Evolutionary conservation across 2,113 vertebrate species (phyloP), one percentile per base, ranked within the genome.

Genomic region (Serilophus lunatus): DNA sequence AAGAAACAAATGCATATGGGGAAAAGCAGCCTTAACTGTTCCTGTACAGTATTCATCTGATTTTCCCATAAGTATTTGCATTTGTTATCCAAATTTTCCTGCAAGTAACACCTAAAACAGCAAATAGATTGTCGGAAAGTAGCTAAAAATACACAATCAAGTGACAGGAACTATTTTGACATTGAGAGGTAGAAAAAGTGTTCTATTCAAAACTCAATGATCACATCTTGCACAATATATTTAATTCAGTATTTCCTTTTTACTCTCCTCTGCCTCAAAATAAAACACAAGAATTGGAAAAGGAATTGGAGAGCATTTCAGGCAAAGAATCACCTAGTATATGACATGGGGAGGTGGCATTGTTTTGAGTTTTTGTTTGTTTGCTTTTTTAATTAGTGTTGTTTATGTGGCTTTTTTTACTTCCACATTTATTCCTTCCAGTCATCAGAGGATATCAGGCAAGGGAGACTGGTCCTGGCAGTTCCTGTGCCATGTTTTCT

Each of bases 341-440:
- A 54, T 36, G 8, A 25, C 3, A 13, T 12, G 9, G 6, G 3
- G 3, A 5, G 8, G 1, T 7, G 5, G 2, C 16, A 49, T 28
- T 16, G 7, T 11, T 70, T 42, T 13, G 4, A 16, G 23, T 17
- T 23, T 53, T 60, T 51, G 20, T 6, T 13, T 47, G 13, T 3
- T 63, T 28, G 13, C 23, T 3, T 12, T 23, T 26, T 57, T 26
- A 44, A 4, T 25, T 6, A 12, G 24, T 38, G 18, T 35, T 61
- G 5, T 3, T 49, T 1, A 72, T 15, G 6, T 65, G 9, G 7
- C 60, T 9, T 44, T 59, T 57, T 79, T 38, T 38, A 20, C 5
- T 68, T 94, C 19, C 45, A 60, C 8, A 42, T 45, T 64, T 57
- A 25, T 47, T 88, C 13, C 35, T n/a, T 51, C 26, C 36, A 47